Percentiles rank a stretch among this genome's conserved stretches.
Evolutionary conservation across 2,797 vertebrate genomes (phyloP).

Genomic region (Danio tinwini): DNA sequence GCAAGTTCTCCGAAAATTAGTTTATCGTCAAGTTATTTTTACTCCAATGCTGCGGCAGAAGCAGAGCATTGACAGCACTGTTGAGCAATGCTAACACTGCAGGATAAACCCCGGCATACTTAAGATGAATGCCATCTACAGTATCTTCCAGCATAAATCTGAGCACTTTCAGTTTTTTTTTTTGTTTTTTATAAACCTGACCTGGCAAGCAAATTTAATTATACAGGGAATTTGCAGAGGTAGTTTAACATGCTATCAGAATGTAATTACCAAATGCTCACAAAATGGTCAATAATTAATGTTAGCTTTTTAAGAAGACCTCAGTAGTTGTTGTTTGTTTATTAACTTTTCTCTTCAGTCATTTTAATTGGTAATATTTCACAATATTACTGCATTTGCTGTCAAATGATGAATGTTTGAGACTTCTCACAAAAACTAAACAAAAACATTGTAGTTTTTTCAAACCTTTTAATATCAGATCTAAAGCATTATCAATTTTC

Average conservation of each 20-base stretch:
- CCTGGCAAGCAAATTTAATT: not conserved
- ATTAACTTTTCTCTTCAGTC: too few species aligned
- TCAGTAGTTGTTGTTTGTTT: too few species aligned
- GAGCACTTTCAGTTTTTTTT: not conserved
- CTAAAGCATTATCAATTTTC: too few species aligned
- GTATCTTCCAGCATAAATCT: not conserved
- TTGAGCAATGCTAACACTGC: not conserved
- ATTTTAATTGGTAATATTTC: too few species aligned
- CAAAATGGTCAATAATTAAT: not conserved
- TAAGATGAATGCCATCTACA: not conserved
- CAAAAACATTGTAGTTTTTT: too few species aligned
- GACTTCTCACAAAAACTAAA: too few species aligned
- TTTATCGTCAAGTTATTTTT: conserved; percentile 8
- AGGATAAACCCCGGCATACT: not conserved
- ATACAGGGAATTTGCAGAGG: not conserved
- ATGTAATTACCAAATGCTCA: not conserved
- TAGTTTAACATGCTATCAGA: not conserved
- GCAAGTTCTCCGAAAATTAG: not conserved
- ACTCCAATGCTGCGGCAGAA: not conserved
- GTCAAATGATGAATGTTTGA: too few species aligned
- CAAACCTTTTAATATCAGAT: too few species aligned
- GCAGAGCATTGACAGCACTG: not conserved
- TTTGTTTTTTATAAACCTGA: not conserved
- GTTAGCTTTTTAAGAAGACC: not conserved
- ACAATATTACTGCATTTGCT: too few species aligned